Base-by-base conservation (phyloP, 1,140 invertebrate species). In the Scaptodrosophila lebanonensis region DNA sequence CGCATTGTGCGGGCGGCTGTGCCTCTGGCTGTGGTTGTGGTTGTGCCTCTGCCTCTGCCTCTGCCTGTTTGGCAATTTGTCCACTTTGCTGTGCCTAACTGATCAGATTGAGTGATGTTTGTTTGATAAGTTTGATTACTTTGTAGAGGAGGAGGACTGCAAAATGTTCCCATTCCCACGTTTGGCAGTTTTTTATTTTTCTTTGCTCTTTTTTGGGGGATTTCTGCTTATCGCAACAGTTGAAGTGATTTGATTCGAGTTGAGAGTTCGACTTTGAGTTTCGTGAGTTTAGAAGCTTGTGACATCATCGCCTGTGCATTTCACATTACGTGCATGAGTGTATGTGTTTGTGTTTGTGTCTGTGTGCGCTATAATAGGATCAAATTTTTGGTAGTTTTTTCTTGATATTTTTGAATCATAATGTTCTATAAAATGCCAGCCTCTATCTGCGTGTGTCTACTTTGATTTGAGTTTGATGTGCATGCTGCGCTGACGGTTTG, bases 121-220 rank as follows among this genome's bases (percentile, higher is more conserved):
- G 73, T 73, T 68, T 77, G 73, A 77, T 77, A 82, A 73, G 75
- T 77, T 77, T 77, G 73, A 77, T 82, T 77, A 77, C 73, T 77
- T 77, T 79, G 63, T 66, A 30, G 22, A 8, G 22, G 3, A 25
- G 22, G 8, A 25, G 22, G 27, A 33, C 27, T 9, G 9, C 38
- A 54, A 51, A 76, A 76, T 77, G 73, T 76, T 76, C 72, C 72
- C 72, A 77, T 25, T 25, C 22, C 73, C 68, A 73, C 56, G 18
- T 52, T 56, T 27, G 56, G 60, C 47, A 49, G 36, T 45, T 54
- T 8, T 43, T 7, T 32, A n/a, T n/a, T n/a, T 12, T 47, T 35
- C 25, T 39, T 44, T 56, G 42, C 36, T 54, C 20, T 35, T 9
- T 42, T 22, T 48, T 8, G n/a, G n/a, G n/a, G n/a, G n/a, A 50